These are phyloP conservation scores for Mythimna impura DNA, from an alignment of 2,888 invertebrate species.

Conservation along the genomic window DNA sequence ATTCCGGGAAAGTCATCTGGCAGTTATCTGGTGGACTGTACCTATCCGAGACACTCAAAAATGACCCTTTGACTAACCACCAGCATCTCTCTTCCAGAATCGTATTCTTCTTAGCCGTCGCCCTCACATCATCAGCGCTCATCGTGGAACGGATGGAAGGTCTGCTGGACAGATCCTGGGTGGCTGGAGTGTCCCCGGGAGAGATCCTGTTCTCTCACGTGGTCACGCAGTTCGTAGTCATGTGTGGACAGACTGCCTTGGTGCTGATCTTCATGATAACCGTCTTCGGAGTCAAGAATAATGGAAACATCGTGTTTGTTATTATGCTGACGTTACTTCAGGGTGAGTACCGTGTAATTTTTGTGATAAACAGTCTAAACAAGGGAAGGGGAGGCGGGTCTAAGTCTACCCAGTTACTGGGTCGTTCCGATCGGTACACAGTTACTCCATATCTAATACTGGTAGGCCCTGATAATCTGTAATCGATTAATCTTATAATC, in stretches of 20 bases:
- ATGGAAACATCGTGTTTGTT: slow-evolving; percentile 96
- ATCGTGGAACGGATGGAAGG: slow-evolving; percentile 98
- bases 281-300: slow-evolving; percentile 97
- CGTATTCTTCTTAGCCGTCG: slow-evolving; percentile 98
- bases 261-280: slow-evolving; percentile 97
- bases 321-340: slow-evolving; percentile 96
- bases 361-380: no score
- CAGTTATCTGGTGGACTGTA: not conserved
- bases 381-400: no score
- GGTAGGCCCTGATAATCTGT: no score
- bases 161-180: slow-evolving; percentile 97
- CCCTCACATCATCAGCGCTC: slow-evolving; percentile 97
- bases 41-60: not conserved
- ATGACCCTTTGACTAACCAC: not conserved
- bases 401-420: no score
- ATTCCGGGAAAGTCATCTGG: no score
- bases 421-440: no score
- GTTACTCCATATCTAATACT: no score
- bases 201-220: slow-evolving; percentile 98
- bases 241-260: slow-evolving; percentile 97
- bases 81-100: slow-evolving; percentile 91
- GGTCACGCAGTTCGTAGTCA: slow-evolving; percentile 97
- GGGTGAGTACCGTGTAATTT: slow-evolving; percentile 82
- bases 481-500: no score
- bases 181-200: slow-evolving; percentile 97